Percentiles rank a stretch among this genome's conserved stretches.
Evolutionary conservation across 2,797 vertebrate genomes (phyloP).

Genomic region (Darevskia nairensis): DNA sequence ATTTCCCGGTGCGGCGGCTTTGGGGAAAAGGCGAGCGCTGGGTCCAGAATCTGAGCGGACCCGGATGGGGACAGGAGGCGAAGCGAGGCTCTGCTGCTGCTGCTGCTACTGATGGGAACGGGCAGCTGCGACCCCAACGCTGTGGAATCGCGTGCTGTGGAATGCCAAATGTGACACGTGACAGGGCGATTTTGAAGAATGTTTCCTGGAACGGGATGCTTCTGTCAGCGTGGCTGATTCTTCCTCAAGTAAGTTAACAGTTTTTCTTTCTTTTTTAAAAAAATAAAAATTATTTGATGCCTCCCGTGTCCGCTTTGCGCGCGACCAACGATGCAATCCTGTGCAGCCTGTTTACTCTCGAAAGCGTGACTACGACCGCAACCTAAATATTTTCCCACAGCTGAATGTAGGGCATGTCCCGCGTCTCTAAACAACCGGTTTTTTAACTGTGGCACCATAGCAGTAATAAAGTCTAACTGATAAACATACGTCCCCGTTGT

Average conservation of each 20-base stretch:
- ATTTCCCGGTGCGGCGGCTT: background rate
- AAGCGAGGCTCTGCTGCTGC: accelerated
- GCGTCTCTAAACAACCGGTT: background rate
- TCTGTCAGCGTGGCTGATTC: background rate
- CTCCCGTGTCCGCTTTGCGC: background rate
- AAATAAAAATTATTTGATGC: background rate
- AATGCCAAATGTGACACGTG: background rate
- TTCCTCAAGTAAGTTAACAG: background rate
- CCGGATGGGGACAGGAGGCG: background rate
- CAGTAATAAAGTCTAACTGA: background rate
- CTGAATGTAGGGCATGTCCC: background rate
- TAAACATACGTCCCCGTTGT: background rate
- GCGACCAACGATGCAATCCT: background rate
- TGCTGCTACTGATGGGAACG: accelerated
- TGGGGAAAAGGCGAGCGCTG: background rate
- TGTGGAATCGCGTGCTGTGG: background rate
- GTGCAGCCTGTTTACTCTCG: background rate
- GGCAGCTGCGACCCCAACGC: constrained; percentile 5
- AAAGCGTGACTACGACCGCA: too few species aligned
- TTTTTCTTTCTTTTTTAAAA: background rate
- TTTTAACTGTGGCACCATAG: background rate
- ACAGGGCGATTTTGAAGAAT: background rate
- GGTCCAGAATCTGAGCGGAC: background rate
- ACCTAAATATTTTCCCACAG: background rate
- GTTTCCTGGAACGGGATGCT: background rate